These are phyloP conservation scores for Antigone vipio DNA, from an alignment of 2,113 vertebrate genomes.

Conservation along the genomic window DNA sequence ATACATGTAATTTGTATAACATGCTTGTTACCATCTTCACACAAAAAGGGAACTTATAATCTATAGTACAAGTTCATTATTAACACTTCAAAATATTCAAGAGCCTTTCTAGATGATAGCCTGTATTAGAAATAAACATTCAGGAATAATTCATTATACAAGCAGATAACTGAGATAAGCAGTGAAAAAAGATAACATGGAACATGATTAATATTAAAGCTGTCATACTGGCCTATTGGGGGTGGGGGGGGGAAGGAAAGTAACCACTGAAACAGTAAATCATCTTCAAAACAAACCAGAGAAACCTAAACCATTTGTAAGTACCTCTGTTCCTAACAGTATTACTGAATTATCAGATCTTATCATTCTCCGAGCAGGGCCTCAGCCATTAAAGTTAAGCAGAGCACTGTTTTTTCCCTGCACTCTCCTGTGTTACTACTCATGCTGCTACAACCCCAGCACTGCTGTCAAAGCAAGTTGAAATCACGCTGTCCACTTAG, in stretches of 20 bases:
- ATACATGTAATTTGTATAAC: neutral
- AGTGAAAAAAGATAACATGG: neutral
- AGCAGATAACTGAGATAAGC: neutral
- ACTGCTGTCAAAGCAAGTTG: neutral
- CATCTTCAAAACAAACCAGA: neutral
- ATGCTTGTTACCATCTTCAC: neutral
- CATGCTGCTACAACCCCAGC: neutral
- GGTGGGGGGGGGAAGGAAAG: rapidly evolving
- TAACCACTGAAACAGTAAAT: neutral
- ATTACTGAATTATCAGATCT: neutral
- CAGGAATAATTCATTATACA: neutral
- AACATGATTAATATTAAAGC: neutral
- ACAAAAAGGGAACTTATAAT: neutral
- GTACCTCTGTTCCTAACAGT: neutral
- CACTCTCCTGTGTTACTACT: neutral
- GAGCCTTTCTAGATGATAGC: neutral
- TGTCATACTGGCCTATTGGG: neutral
- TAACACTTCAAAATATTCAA: neutral
- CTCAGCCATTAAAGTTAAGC: neutral
- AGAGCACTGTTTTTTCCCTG: neutral
- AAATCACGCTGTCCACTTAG: conserved; percentile 1
- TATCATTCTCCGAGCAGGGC: neutral
- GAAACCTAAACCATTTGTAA: neutral
- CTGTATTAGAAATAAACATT: neutral
- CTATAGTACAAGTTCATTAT: neutral